Base-by-base conservation (phyloP, 2,888 invertebrate genomes). In the Caenorhabditis wallacei region DNA sequence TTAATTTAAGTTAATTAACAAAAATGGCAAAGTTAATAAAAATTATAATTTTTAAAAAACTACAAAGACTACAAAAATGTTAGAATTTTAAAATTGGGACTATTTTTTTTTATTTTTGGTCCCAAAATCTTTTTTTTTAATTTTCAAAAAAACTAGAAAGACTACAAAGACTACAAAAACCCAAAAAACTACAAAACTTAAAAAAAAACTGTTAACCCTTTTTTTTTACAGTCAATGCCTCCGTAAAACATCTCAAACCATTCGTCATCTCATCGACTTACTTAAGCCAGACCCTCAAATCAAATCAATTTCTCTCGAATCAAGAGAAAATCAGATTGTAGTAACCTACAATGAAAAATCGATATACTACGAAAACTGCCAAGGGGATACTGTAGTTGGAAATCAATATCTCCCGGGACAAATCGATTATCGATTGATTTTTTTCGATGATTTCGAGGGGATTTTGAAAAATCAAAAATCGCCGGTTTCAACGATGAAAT, bases 181-280 rank as follows among this genome's bases (percentile, higher is more conserved):
- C 18, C 20, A 18, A 20, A n/a, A 1, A 8, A 20, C 18, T 4
- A 51, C n/a, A n/a, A n/a, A n/a, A n/a, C n/a, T n/a, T n/a, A n/a
- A n/a, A n/a, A n/a, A n/a, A n/a, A n/a, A n/a, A n/a, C n/a, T n/a
- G n/a, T n/a, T n/a, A n/a, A n/a, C n/a, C n/a, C n/a, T n/a, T n/a
- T n/a, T n/a, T 7, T 51, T 54, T 54, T 56, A n/a, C 56, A 56
- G 56, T 7, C 26, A 56, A 30, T 26, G 7, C n/a, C 56, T 56
- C 26, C 56, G 56, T 0, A 30, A 30, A 56, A 35, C 35, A 16
- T 35, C 16, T n/a, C 16, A 18, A n/a, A 16, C 10, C 35, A 2
- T 56, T 10, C 30, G 56, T 1, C 11, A 18, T n/a, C 11, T 18
- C 7, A 18, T 56, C 1, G 35, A 56, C 18, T 56, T 35, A n/a